Evolutionary conservation across 2,888 invertebrate species (phyloP), one percentile per base, ranked within the genome.

Genomic region (Drosophila kuntzei): DNA sequence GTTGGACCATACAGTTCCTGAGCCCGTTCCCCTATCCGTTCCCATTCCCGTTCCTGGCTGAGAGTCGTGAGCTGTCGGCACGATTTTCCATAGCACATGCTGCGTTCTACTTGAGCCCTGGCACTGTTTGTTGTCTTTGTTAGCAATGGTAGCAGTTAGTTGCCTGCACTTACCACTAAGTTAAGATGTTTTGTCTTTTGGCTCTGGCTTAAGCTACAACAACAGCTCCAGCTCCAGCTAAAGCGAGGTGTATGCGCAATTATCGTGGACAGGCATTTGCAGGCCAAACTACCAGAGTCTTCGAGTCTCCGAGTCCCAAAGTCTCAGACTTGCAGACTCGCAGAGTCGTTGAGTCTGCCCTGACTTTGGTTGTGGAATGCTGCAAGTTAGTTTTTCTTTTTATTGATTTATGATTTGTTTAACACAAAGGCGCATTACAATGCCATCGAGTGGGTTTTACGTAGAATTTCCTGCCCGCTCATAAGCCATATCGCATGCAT

Each of bases 161-260:
- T 82, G 85, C 65, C 89, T 79, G 77, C 89, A 89, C 85, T 84
- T 87, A 89, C 89, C 89, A 87, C 88, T 89, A 89, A 85, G 85
- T 89, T 85, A 85, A 85, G 85, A 85, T 85, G 85, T 85, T 85
- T 85, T 85, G 85, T 85, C 86, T 89, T 73, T 43, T 62, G 43
- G 54, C 32, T 29, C n/a, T 11, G 29, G 9, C 29, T 29, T 3
- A 12, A 7, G 18, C 47, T 47, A 8, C n/a, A n/a, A n/a, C n/a
- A n/a, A n/a, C 3, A 1, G 3, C 20, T 12, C 5, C 14, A 39
- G 36, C 20, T n/a, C 9, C 49, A 50, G 62, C 29, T 18, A 9
- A 61, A 53, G 71, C 69, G 74, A 84, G 85, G 85, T 85, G 85
- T 86, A 85, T 88, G 89, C 88, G 83, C 85, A 85, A 85, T 85